Percentiles rank a stretch among this genome's conserved stretches.
Evolutionary conservation across 2,888 invertebrate genomes (phyloP).

Genomic region (Drosophila ochracea): DNA sequence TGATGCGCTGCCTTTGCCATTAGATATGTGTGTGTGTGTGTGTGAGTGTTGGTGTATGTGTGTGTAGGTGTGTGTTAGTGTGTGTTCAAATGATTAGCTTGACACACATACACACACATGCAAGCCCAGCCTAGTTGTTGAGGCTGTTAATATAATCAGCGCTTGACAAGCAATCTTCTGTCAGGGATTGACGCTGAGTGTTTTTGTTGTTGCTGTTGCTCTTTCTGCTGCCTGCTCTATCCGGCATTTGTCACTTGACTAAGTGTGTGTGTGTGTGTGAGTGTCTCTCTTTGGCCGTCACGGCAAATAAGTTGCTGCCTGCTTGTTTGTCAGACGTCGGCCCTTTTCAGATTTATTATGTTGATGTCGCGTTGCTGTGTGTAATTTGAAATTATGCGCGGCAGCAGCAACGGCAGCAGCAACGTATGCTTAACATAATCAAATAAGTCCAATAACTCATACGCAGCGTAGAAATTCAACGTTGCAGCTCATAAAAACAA

Average conservation of each 20-base stretch:
- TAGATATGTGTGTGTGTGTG: background rate
- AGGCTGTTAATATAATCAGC: conserved; percentile 73
- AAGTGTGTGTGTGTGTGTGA: conserved; percentile 6
- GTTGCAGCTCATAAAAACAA: conserved; percentile 38
- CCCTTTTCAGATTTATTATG: conserved; percentile 72
- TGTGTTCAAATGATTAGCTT: conserved; percentile 43
- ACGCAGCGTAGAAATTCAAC: conserved; percentile 46
- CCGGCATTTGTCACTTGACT: conserved; percentile 61
- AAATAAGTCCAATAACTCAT: conserved; percentile 77
- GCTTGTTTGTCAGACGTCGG: conserved; percentile 71
- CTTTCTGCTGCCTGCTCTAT: conserved; percentile 54
- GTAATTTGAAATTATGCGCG: conserved; percentile 76
- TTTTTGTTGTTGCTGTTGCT: conserved; percentile 27
- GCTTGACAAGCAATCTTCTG: conserved; percentile 73
- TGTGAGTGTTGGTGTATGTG: background rate
- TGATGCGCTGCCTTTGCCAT: conserved; percentile 28
- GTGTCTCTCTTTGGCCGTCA: conserved; percentile 36
- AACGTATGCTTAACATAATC: conserved; percentile 75
- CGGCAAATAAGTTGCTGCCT: conserved; percentile 52
- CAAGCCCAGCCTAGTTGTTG: background rate
- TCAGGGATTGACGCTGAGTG: conserved; percentile 63
- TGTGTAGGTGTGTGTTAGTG: background rate
- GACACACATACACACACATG: conserved; percentile 1
- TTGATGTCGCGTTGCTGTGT: conserved; percentile 65
- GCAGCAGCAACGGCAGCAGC: conserved; percentile 49